phyloP scores from a whole-genome alignment of 2,888 invertebrate genomes.

The Xestia c-nigrum region DNA sequence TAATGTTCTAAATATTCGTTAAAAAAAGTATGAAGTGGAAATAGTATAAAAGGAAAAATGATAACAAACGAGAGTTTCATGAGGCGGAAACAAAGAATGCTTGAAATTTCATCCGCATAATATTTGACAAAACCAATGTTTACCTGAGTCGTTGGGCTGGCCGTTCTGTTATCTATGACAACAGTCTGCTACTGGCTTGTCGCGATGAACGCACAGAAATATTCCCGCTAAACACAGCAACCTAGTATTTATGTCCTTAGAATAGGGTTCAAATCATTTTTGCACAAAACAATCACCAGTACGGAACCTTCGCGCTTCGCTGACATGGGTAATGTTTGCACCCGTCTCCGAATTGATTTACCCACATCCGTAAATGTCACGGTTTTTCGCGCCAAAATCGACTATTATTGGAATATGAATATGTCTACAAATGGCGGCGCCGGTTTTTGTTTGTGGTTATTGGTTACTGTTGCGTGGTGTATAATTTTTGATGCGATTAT shows the following conservation, averaged over 20 bases:
- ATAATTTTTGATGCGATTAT: conserved; percentile 44
- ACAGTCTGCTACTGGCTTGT: conserved; percentile 73
- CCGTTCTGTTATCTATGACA: conserved; percentile 84
- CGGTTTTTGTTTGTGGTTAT: conserved; percentile 47
- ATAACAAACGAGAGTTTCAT: conserved; percentile 63
- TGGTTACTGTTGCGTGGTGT: conserved; percentile 40
- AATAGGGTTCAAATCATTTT: conserved; percentile 84
- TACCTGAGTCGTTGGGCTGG: conserved; percentile 79
- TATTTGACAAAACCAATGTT: conserved; percentile 86
- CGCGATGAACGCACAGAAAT: conserved; percentile 77
- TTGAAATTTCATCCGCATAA: conserved; percentile 85
- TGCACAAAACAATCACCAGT: conserved; percentile 80
- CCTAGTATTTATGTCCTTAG: conserved; percentile 80
- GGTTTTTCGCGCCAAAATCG: conserved; percentile 77
- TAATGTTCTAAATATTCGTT: conserved; percentile 14
- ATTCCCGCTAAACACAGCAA: conserved; percentile 68
- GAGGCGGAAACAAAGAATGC: conserved; percentile 78
- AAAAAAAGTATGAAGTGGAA: conserved; percentile 3
- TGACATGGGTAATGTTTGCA: conserved; percentile 86
- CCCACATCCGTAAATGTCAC: conserved; percentile 87
- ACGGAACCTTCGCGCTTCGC: conserved; percentile 72
- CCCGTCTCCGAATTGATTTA: conserved; percentile 84
- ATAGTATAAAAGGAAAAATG: conserved; percentile 52
- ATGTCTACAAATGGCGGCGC: conserved; percentile 63
- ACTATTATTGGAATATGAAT: conserved; percentile 76